A percentile compares a stretch with the other conserved stretches of the same genome.
phyloP scores from a whole-genome alignment of 2,113 vertebrate species.

The Crotalus helleri region DNA sequence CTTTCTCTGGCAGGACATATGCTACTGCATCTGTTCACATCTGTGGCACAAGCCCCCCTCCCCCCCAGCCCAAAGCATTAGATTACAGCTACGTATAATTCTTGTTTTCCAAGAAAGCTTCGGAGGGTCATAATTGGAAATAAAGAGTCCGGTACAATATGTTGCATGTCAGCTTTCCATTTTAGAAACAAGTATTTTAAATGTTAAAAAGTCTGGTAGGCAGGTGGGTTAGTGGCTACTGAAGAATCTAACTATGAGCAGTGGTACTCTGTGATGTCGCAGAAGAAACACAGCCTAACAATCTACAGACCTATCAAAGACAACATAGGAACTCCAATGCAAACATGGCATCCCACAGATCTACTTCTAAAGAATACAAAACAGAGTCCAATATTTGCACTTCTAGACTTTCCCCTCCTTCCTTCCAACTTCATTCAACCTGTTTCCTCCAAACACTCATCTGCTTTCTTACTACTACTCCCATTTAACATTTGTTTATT shows the following conservation, averaged over 20 bases:
- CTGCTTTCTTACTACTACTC: slow-evolving; percentile 41
- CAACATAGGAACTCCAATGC: background rate
- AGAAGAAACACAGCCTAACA: background rate
- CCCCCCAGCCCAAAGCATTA: background rate
- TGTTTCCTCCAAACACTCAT: background rate
- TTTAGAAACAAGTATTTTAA: background rate
- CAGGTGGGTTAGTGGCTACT: background rate
- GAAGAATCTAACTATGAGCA: background rate
- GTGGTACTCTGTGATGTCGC: background rate
- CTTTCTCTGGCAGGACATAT: background rate
- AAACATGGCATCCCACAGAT: background rate
- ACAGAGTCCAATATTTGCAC: background rate
- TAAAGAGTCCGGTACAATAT: background rate
- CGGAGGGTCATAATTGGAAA: background rate
- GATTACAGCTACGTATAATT: background rate
- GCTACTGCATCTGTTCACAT: background rate
- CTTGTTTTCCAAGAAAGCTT: background rate
- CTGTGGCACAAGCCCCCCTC: background rate
- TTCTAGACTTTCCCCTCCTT: slow-evolving; percentile 4
- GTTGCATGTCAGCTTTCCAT: background rate
- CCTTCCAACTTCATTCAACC: background rate
- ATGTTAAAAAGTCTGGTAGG: background rate
- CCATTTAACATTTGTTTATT: slow-evolving; percentile 42
- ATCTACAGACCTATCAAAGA: background rate
- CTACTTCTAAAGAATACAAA: background rate